Conservation (phyloP, 2,113 vertebrate genomes). For the Podocnemis expansa region DNA sequence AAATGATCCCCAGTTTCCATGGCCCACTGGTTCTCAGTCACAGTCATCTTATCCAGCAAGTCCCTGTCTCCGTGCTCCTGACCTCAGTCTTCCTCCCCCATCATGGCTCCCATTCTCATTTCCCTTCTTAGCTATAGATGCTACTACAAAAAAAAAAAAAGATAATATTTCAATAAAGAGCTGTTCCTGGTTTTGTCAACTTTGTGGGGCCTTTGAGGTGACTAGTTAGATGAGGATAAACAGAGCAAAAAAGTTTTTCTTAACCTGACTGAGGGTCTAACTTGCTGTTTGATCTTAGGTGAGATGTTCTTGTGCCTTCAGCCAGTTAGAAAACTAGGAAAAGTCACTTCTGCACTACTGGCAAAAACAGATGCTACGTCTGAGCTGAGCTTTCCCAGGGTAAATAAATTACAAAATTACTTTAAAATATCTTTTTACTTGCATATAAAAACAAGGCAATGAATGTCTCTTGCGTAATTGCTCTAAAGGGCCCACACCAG, state of each 20-base stretch:
- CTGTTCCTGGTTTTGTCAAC: accelerated
- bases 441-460: conserved; percentile 73
- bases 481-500: conserved; percentile 60
- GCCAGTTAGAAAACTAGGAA: not conserved
- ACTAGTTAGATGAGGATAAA: not conserved
- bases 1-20: not conserved
- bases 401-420: conserved; percentile 76
- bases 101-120: not conserved
- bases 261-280: not conserved
- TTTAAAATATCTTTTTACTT: conserved; percentile 72
- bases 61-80: not conserved
- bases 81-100: not conserved
- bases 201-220: accelerated
- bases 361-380: conserved; percentile 50
- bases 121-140: not conserved
- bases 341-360: not conserved
- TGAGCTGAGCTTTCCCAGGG: conserved; percentile 56
- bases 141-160: too few species aligned
- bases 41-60: not conserved
- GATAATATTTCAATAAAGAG: not conserved
- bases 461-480: conserved; percentile 67
- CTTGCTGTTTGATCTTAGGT: not conserved
- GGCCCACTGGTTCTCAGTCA: accelerated
- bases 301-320: not conserved
- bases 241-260: accelerated